Evolutionary conservation across 2,797 vertebrate species (phyloP).

Genomic region (Pseudochirops cupreus): DNA sequence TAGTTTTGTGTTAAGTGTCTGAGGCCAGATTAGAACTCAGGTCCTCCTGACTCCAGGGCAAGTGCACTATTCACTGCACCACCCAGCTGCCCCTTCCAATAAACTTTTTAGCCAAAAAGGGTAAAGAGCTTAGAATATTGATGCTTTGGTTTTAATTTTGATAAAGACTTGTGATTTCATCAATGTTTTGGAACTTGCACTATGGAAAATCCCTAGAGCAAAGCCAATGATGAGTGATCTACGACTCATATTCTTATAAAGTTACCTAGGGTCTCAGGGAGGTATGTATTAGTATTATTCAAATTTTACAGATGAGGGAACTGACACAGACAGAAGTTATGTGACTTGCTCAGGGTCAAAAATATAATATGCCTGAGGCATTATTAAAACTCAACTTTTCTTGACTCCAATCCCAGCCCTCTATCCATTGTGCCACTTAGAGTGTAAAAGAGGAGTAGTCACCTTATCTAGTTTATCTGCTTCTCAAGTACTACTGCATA

Average conservation of each 20-base stretch:
- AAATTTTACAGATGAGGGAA: not conserved
- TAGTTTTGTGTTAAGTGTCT: too few relatives aligned
- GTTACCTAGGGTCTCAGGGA: not conserved
- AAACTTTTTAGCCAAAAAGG: not conserved
- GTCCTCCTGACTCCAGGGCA: too few relatives aligned
- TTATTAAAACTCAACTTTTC: not conserved
- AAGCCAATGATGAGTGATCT: not conserved
- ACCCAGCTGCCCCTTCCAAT: too few relatives aligned
- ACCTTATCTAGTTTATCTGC: not conserved
- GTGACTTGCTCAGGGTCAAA: not conserved
- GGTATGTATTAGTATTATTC: not conserved
- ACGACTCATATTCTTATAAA: too few relatives aligned
- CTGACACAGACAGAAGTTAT: not conserved
- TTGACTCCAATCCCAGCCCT: not conserved
- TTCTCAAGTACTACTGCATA: not conserved
- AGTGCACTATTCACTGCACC: too few relatives aligned
- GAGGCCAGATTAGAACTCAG: too few relatives aligned
- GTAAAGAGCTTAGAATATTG: not conserved
- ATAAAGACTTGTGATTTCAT: not conserved
- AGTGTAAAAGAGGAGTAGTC: not conserved
- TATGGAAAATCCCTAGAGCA: not conserved
- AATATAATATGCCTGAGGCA: not conserved
- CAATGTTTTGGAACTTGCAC: not conserved
- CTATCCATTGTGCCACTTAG: not conserved
- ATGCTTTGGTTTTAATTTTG: not conserved